Evolutionary conservation across 2,113 vertebrate genomes (phyloP).

Genomic region (Ophiodon elongatus): DNA sequence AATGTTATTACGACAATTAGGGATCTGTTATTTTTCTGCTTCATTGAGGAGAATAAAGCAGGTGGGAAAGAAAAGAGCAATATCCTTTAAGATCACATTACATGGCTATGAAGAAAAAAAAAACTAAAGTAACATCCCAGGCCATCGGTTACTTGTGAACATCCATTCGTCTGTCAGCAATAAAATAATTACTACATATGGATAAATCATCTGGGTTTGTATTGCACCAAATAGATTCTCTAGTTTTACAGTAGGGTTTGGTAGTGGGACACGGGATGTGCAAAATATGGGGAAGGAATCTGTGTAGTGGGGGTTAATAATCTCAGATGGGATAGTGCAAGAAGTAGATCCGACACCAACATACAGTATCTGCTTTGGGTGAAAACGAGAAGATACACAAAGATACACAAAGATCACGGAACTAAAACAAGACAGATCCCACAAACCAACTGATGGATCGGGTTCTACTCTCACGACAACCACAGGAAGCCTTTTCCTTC

Average conservation of each 20-base stretch:
- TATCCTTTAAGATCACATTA: conserved; percentile 58
- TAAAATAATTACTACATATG: conserved; percentile 73
- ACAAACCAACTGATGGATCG: conserved; percentile 39
- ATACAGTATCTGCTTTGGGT: conserved; percentile 71
- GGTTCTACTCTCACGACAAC: conserved; percentile 41
- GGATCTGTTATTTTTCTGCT: conserved; percentile 31
- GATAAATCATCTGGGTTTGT: conserved; percentile 78
- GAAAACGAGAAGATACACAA: conserved; percentile 43
- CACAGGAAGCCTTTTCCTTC: conserved; percentile 39
- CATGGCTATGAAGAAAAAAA: conserved; percentile 41
- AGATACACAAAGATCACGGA: conserved; percentile 19
- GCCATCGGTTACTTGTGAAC: conserved; percentile 69
- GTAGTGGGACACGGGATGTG: conserved; percentile 68
- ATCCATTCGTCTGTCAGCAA: conserved; percentile 79
- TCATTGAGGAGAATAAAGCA: conserved; percentile 34
- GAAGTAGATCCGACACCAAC: conserved; percentile 57
- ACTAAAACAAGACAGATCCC: conserved; percentile 35
- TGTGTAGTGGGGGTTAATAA: conserved; percentile 74
- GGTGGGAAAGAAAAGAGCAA: conserved; percentile 25
- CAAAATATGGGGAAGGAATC: conserved; percentile 66
- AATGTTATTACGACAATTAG: conserved; percentile 49
- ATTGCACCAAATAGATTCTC: conserved; percentile 79
- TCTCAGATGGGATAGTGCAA: conserved; percentile 82
- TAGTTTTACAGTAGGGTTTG: conserved; percentile 73
- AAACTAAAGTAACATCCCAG: conserved; percentile 58